Conservation (phyloP, 2,113 vertebrate species). For the Hucho hucho region DNA sequence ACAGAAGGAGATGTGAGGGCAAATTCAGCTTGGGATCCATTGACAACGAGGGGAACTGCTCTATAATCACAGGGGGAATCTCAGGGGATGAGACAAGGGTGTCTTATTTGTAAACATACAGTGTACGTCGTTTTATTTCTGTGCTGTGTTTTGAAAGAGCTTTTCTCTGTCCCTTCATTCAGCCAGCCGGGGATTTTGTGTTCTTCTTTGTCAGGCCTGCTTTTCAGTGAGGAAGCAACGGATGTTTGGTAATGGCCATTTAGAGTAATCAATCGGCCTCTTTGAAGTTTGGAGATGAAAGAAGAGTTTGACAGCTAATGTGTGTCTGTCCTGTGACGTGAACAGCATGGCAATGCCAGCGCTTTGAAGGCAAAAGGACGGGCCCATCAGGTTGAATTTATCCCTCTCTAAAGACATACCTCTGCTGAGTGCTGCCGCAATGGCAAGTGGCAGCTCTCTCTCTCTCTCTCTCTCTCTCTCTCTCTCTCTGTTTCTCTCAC, state of each 20-base stretch:
- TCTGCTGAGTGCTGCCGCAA: constrained; percentile 52
- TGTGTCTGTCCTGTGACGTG: constrained; percentile 73
- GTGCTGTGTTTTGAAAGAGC: neutral
- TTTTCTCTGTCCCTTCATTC: constrained; percentile 47
- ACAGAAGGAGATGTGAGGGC: neutral
- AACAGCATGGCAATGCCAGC: constrained; percentile 70
- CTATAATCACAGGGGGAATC: constrained; percentile 10
- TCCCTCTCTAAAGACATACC: constrained; percentile 63
- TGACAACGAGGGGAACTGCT: neutral
- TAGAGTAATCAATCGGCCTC: constrained; percentile 78
- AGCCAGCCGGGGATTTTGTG: constrained; percentile 55
- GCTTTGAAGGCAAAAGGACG: constrained; percentile 71
- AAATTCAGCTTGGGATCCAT: neutral
- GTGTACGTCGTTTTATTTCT: neutral
- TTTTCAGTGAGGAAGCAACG: constrained; percentile 60
- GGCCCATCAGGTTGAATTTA: constrained; percentile 67
- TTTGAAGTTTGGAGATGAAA: constrained; percentile 81
- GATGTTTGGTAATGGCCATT: constrained; percentile 79
- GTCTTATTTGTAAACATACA: constrained; percentile 23
- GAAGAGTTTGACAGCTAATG: constrained; percentile 76
- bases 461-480: constrained; percentile 11
- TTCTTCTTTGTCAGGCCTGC: constrained; percentile 63
- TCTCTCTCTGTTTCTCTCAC: constrained; percentile 50
- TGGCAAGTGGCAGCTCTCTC: constrained; percentile 57
- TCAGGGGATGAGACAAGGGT: constrained; percentile 21